Evolutionary conservation across 2,888 invertebrate species (phyloP).

Genomic region (Seira sanloemensis): DNA sequence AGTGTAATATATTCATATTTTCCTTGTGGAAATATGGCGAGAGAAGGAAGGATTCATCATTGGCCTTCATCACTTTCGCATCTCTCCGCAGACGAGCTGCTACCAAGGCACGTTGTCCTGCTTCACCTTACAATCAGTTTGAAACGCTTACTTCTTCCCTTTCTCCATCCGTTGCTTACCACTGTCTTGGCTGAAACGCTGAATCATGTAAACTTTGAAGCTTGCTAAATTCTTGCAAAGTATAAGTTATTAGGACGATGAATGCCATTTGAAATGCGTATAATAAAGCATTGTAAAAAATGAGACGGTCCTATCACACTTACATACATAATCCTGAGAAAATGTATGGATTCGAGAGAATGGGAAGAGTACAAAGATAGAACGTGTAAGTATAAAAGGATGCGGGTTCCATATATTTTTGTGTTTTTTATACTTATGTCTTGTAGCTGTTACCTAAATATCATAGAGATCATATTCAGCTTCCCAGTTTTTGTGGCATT

Average conservation of each 20-base stretch:
- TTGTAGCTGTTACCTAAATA: no score
- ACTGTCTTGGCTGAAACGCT: not conserved
- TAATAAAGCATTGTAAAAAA: slow-evolving; percentile 18
- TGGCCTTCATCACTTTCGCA: not conserved
- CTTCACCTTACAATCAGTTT: not conserved
- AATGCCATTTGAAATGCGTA: slow-evolving; percentile 31
- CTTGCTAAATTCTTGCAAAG: not conserved
- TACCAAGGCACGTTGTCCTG: not conserved
- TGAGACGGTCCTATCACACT: not conserved
- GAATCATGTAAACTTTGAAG: slow-evolving; percentile 26
- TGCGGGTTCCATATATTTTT: no score
- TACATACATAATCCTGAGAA: not conserved
- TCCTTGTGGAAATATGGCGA: not conserved
- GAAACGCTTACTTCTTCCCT: not conserved
- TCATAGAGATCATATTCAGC: not conserved
- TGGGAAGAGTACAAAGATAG: slow-evolving; percentile 5
- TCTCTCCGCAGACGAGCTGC: not conserved
- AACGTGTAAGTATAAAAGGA: no score
- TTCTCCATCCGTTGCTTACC: not conserved
- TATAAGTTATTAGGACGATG: slow-evolving; percentile 36
- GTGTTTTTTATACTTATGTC: no score
- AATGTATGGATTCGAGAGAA: not conserved
- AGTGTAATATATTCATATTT: slow-evolving; percentile 33
- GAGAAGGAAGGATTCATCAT: not conserved
- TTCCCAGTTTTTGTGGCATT: not conserved